These are phyloP conservation scores for Zootermopsis nevadensis DNA, from an alignment of 2,888 invertebrate genomes.

Conservation along the genomic window DNA sequence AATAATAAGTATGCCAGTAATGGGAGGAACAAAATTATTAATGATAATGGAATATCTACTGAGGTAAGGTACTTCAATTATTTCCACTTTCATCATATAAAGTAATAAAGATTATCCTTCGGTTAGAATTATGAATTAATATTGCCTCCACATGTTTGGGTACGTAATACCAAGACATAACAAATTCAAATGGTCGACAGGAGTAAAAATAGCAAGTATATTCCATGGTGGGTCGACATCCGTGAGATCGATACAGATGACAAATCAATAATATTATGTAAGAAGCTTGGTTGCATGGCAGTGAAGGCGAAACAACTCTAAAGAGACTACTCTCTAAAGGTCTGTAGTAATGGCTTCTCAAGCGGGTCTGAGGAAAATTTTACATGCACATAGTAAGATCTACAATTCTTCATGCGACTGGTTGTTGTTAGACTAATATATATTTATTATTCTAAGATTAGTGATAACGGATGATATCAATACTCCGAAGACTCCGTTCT, in stretches of 20 bases:
- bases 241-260: not conserved
- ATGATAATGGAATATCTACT: not conserved
- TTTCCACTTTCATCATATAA: not conserved
- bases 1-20: not conserved
- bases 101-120: not conserved
- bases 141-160: not conserved
- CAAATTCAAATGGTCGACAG: not conserved
- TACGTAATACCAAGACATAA: not conserved
- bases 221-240: not conserved
- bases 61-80: too few relatives aligned
- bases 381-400: too few relatives aligned
- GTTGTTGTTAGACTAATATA: too few relatives aligned
- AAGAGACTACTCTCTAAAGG: not conserved
- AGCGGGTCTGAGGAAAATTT: too few relatives aligned
- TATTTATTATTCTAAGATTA: too few relatives aligned
- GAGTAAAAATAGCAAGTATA: not conserved
- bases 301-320: not conserved
- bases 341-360: too few relatives aligned
- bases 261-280: constrained; percentile 9
- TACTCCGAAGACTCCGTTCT: too few relatives aligned
- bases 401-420: too few relatives aligned
- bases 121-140: not conserved
- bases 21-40: not conserved
- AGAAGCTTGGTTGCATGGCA: not conserved
- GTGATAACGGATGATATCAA: too few relatives aligned